These are phyloP conservation scores for Perodicticus potto DNA, from an alignment of 2,797 vertebrate genomes.

Conservation along the genomic window DNA sequence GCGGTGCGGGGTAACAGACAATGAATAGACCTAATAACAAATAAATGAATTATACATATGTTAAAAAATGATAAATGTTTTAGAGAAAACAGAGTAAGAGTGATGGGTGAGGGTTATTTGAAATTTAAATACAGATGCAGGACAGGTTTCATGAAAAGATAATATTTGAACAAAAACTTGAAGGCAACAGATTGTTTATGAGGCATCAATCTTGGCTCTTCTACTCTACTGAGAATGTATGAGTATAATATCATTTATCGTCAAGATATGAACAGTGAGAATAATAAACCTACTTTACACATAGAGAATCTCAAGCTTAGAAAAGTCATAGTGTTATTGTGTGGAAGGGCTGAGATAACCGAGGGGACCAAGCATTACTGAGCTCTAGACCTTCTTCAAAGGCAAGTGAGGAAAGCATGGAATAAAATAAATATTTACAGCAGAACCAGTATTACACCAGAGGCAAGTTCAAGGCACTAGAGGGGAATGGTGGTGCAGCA, in stretches of 20 bases:
- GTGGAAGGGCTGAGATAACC: not conserved
- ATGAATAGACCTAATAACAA: not conserved
- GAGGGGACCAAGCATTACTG: not conserved
- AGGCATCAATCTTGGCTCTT: not conserved
- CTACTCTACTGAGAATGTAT: not conserved
- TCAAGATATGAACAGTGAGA: not conserved
- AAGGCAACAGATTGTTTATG: not conserved
- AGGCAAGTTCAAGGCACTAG: not conserved
- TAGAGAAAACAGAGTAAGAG: not conserved
- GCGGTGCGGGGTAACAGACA: not conserved
- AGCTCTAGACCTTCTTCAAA: not conserved
- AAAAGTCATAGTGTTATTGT: not conserved
- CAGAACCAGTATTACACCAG: not conserved
- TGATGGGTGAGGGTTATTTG: not conserved
- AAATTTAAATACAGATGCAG: not conserved
- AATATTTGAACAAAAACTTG: constrained; percentile 15
- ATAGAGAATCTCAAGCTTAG: not conserved
- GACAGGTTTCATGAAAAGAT: not conserved
- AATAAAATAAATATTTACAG: not conserved
- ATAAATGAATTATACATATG: not conserved
- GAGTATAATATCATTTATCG: not conserved
- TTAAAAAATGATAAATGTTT: not conserved
- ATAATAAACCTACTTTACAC: not conserved
- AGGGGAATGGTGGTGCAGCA: not conserved
- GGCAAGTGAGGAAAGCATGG: not conserved